Evolutionary conservation across 2,888 invertebrate species (phyloP).

Genomic region (Pterostichus madidus): DNA sequence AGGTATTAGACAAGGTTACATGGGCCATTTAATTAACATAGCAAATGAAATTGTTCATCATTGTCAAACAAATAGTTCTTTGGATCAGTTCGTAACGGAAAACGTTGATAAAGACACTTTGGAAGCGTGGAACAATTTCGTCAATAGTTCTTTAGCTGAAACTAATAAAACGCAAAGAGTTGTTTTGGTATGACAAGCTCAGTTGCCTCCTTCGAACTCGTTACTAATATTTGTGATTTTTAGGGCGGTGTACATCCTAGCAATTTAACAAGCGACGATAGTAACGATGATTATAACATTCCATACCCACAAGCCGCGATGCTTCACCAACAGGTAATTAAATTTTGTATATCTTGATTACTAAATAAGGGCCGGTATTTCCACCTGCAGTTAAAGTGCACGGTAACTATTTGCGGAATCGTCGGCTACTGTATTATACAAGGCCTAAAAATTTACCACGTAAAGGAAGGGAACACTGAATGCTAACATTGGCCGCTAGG

Average conservation of each 20-base stretch:
- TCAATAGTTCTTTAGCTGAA: conserved; percentile 73
- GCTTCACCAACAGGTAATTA: conserved; percentile 78
- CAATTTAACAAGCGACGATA: conserved; percentile 78
- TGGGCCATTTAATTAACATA: conserved; percentile 84
- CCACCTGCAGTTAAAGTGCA: too few relatives aligned
- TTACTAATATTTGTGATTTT: conserved; percentile 2
- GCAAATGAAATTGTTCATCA: conserved; percentile 79
- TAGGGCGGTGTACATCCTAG: conserved; percentile 76
- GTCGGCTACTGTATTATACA: too few relatives aligned
- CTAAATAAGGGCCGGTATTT: conserved; percentile 70
- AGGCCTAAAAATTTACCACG: too few relatives aligned
- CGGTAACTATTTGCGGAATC: too few relatives aligned
- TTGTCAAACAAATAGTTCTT: conserved; percentile 78
- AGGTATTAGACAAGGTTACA: conserved; percentile 82
- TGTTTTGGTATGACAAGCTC: conserved; percentile 72
- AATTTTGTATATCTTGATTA: conserved; percentile 77
- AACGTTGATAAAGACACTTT: conserved; percentile 78
- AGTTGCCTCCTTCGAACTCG: neutral
- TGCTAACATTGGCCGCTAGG: too few relatives aligned
- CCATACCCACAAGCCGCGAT: conserved; percentile 78
- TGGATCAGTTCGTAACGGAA: conserved; percentile 80
- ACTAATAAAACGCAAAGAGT: conserved; percentile 74
- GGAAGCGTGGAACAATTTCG: conserved; percentile 74
- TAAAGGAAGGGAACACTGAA: too few relatives aligned
- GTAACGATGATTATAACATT: conserved; percentile 78